Percentiles rank a stretch among this genome's conserved stretches.
Evolutionary conservation across 2,888 invertebrate species (phyloP).

Genomic region (Drosophila subquinaria): DNA sequence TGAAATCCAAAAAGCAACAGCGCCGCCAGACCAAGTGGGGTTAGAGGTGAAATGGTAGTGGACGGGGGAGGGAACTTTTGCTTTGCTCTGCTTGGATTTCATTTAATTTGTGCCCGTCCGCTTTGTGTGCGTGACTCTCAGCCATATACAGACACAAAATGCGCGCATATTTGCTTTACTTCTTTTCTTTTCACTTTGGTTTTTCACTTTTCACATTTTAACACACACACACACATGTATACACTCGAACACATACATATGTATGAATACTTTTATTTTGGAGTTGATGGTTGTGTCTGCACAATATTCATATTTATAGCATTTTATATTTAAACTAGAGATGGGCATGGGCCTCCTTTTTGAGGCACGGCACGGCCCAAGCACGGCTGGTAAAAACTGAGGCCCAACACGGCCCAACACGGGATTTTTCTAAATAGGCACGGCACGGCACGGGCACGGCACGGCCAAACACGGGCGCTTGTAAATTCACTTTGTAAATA

Average conservation of each 20-base stretch:
- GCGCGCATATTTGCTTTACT: constrained; percentile 77
- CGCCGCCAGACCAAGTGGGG: constrained; percentile 45
- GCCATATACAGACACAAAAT: constrained; percentile 76
- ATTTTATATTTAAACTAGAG: constrained; percentile 57
- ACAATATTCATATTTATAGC: constrained; percentile 53
- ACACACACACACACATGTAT: constrained; percentile 30
- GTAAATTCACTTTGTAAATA: no score
- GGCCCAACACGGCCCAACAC: no score
- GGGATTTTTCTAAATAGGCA: no score
- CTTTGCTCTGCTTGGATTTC: constrained; percentile 73
- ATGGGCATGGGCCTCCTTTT: no score
- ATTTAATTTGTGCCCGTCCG: constrained; percentile 57
- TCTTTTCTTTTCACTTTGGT: constrained; percentile 53
- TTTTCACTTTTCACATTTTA: constrained; percentile 57
- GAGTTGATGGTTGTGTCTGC: constrained; percentile 45
- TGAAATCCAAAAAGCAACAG: constrained; percentile 77
- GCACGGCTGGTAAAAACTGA: no score
- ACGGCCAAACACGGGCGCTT: no score
- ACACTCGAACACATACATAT: constrained; percentile 23
- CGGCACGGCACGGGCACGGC: no score
- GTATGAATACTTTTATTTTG: constrained; percentile 42
- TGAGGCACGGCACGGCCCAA: no score
- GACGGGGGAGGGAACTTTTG: constrained; percentile 23
- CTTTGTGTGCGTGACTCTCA: constrained; percentile 58
- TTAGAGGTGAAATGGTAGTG: neutral